These are phyloP conservation scores for Amia ocellicauda DNA, from an alignment of 2,113 vertebrate genomes.

Conservation along the genomic window DNA sequence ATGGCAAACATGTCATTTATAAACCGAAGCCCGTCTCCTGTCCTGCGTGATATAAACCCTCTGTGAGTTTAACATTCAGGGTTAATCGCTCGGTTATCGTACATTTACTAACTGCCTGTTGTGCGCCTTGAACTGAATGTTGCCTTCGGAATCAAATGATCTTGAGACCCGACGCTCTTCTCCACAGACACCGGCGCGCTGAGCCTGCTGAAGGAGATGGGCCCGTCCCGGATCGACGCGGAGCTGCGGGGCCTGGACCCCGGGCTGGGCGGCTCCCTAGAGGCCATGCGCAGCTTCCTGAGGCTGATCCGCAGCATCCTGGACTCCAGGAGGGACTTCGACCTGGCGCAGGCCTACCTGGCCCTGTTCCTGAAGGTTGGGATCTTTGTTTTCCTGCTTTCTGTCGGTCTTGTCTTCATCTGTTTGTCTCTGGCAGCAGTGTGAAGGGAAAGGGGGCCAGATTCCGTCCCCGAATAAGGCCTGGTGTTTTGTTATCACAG, in stretches of 20 bases:
- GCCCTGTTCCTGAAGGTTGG: slow-evolving; percentile 89
- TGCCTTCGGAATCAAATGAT: too few species aligned
- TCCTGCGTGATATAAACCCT: too few species aligned
- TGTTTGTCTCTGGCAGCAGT: background rate
- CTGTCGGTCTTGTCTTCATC: too few species aligned
- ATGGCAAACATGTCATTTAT: too few species aligned
- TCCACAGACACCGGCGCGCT: slow-evolving; percentile 66
- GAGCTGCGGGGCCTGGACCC: slow-evolving; percentile 76
- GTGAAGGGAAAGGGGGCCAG: background rate
- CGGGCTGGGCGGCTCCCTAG: slow-evolving; percentile 73
- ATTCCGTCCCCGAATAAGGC: too few species aligned
- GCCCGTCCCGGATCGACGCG: slow-evolving; percentile 75
- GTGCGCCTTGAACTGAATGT: too few species aligned
- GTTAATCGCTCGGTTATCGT: too few species aligned
- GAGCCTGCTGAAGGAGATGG: slow-evolving; percentile 70
- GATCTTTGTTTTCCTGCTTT: background rate
- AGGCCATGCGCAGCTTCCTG: slow-evolving; percentile 78
- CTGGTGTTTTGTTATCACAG: background rate
- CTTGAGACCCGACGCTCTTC: too few species aligned
- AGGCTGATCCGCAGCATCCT: slow-evolving; percentile 80
- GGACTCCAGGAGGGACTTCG: slow-evolving; percentile 78
- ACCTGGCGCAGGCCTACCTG: slow-evolving; percentile 88
- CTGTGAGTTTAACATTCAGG: too few species aligned
- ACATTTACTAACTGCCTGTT: too few species aligned
- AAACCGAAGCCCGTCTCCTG: too few species aligned